Base-by-base conservation (phyloP, 2,797 vertebrate genomes). In the Momotus momota region DNA sequence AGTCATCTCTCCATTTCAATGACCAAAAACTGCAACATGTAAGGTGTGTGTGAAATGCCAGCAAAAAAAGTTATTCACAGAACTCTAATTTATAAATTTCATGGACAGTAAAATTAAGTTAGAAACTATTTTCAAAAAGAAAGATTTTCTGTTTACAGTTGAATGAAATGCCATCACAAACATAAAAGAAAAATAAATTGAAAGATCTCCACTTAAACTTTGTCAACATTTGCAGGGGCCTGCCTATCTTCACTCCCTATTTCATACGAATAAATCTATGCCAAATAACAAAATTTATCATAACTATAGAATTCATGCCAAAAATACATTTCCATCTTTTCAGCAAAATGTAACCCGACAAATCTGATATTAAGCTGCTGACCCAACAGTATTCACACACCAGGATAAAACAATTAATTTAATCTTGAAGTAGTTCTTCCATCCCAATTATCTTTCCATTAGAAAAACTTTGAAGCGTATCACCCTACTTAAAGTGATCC, bases 111-210 rank as follows among this genome's bases (percentile, higher is more conserved):
- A 96, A 94, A 93, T 81, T 81, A 77, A 91, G 67, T 87, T 90
- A 74, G 74, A 94, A 96, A 91, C 7, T 4, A 71, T 58, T 90
- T 94, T 33, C 41, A 72, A 84, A 92, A 72, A 31, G 57, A 82
- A 94, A 90, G 60, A 71, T 71, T 93, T 95, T 82, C 60, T 91
- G 52, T 94, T 92, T 95, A 81, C 74, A 74, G 79, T 85, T 67
- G 57, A 96, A 57, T 58, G 84, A 91, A 96, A 93, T 81, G 92
- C 29, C 88, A 89, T 22, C 81, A 93, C 64, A 94, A 94, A 84
- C 79, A 86, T 66, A 90, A 94, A 88, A 93, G 94, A 78, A 96
- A 95, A 94, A 94, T 75, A 90, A 93, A 96, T 93, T 88, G 85
- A 94, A 94, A 87, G 29, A 78, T 73, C 55, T 41, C 35, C 83